Evolutionary conservation across 35 echinoderm and acorn worm genomes (phyloP).

Genomic region (Anneissia japonica): DNA sequence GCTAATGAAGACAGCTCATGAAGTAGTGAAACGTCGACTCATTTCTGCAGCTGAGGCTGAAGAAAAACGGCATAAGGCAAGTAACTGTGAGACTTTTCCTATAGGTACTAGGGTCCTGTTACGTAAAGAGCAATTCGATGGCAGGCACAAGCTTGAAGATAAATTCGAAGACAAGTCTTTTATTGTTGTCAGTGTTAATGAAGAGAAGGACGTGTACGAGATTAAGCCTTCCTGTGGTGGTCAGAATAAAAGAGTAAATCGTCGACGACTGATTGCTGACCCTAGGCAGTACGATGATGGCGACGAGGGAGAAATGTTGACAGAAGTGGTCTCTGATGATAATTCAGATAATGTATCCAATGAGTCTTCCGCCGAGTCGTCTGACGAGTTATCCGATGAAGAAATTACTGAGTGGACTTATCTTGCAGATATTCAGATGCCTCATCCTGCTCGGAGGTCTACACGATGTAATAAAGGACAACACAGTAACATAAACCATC

Average conservation of each 20-base stretch:
- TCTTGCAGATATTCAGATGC: no score
- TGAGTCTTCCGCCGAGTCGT: no score
- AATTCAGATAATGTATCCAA: no score
- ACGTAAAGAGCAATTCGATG: neutral
- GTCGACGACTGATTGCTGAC: neutral
- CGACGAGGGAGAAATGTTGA: no score
- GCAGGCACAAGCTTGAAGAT: conserved; percentile 11
- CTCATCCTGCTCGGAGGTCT: no score
- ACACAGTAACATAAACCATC: no score
- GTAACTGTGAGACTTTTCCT: neutral
- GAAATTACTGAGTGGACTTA: no score
- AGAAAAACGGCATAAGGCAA: neutral
- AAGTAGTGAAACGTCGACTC: neutral
- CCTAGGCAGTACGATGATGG: neutral
- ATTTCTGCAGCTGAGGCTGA: neutral
- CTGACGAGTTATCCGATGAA: no score
- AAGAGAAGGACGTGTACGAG: neutral
- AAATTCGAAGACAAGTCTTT: neutral
- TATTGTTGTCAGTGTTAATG: neutral
- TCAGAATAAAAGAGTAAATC: neutral
- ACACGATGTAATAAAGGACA: no score
- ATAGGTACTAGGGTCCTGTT: neutral
- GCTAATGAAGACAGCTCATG: neutral
- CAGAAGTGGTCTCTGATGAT: no score
- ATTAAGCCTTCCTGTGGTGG: conserved; percentile 4